Percentiles rank a stretch among this genome's conserved stretches.
Conservation (phyloP, 2,113 vertebrate species). For the Mastomys coucha region DNA sequence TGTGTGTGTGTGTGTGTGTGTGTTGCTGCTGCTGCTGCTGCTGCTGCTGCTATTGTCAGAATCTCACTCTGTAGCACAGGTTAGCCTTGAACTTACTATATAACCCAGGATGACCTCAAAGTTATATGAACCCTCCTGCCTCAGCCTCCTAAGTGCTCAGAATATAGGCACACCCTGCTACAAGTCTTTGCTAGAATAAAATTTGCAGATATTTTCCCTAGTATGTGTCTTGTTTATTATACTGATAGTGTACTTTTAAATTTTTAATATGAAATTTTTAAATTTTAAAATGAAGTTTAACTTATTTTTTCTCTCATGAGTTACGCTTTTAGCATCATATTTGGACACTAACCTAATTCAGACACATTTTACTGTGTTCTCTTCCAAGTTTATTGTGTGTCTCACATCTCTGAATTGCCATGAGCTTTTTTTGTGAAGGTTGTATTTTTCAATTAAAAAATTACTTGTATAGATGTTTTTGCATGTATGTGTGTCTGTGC, state of each 20-base stretch:
- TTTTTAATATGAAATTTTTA: not conserved
- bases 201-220: not conserved
- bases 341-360: constrained; percentile 6
- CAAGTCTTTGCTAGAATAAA: not conserved
- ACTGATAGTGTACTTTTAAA: not conserved
- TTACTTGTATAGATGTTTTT: not conserved
- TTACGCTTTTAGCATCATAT: not conserved
- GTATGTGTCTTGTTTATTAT: not conserved
- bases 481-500: not conserved
- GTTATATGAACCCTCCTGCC: not conserved
- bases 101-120: not conserved
- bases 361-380: not conserved
- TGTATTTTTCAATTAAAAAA: not conserved
- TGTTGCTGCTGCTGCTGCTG: not conserved
- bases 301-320: not conserved
- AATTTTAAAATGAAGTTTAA: constrained; percentile 16
- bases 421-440: not conserved
- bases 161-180: too few species aligned
- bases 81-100: not conserved
- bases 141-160: not conserved
- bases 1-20: not conserved
- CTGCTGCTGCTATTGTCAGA: not conserved
- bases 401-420: not conserved
- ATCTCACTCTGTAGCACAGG: not conserved
- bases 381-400: not conserved